These are phyloP conservation scores for Pterocles orientalis DNA, from an alignment of 2,113 vertebrate genomes.

Conservation along the genomic window DNA sequence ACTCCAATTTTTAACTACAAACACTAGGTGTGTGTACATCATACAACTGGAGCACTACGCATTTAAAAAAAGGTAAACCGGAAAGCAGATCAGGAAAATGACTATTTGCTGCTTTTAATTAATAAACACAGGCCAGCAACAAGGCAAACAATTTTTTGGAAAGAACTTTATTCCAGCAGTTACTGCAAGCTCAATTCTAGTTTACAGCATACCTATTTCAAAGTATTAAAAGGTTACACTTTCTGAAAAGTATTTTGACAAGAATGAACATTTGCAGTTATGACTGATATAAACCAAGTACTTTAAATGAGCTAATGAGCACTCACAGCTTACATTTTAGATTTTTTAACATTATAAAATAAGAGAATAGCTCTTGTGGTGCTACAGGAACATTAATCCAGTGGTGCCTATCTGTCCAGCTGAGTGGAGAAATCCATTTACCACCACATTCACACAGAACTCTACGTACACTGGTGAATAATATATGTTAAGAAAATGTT, in stretches of 20 bases:
- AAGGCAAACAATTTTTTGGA: background rate
- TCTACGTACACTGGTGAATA: background rate
- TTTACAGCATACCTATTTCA: background rate
- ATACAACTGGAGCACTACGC: background rate
- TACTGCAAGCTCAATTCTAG: background rate
- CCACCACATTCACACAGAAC: background rate
- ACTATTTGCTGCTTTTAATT: background rate
- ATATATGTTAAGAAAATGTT: background rate
- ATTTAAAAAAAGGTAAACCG: background rate
- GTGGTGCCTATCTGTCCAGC: background rate
- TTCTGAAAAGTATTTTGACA: background rate
- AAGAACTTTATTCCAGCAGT: background rate
- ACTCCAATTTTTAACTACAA: background rate
- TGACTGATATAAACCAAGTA: background rate
- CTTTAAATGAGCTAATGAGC: background rate
- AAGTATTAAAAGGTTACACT: background rate
- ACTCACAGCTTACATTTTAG: background rate
- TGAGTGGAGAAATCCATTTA: background rate
- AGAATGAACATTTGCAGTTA: background rate
- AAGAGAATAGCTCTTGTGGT: background rate
- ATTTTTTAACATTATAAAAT: background rate
- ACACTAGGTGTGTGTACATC: background rate
- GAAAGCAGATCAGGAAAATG: background rate
- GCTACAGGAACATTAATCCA: background rate
- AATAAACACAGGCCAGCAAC: background rate